These are phyloP conservation scores for Parotia lawesii DNA, from an alignment of 2,113 vertebrate genomes.

Conservation along the genomic window DNA sequence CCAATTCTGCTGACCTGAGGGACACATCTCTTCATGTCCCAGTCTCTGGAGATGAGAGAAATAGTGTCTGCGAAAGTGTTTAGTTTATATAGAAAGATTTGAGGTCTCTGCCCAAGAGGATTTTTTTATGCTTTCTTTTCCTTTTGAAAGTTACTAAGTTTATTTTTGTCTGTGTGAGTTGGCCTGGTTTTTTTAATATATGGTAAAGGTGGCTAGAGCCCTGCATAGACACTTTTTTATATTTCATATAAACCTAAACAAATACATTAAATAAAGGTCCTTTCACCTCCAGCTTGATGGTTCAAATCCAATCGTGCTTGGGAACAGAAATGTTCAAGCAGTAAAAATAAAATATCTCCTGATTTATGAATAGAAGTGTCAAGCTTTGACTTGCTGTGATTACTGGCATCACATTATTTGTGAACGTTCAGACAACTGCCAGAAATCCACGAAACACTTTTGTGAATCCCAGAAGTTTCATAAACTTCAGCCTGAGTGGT, in stretches of 20 bases:
- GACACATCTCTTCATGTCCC: not conserved
- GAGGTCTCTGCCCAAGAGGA: not conserved
- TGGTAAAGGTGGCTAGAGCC: not conserved
- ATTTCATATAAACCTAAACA: conserved; percentile 40
- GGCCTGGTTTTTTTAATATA: conserved; percentile 29
- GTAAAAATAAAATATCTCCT: conserved; percentile 53
- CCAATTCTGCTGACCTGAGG: not conserved
- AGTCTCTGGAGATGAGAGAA: conserved; percentile 4
- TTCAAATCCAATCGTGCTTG: conserved; percentile 48
- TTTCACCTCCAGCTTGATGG: conserved; percentile 54
- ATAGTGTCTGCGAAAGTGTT: not conserved
- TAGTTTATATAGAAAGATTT: not conserved
- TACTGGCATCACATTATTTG: conserved; percentile 53
- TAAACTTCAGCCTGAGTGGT: conserved; percentile 41
- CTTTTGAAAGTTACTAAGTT: conserved; percentile 18
- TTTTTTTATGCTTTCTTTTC: not conserved
- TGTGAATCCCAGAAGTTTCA: conserved; percentile 59
- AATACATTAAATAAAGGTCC: conserved; percentile 42
- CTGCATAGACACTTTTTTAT: conserved; percentile 28
- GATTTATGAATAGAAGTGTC: conserved; percentile 58
- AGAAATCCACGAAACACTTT: conserved; percentile 51
- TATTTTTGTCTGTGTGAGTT: conserved; percentile 35
- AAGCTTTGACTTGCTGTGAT: conserved; percentile 58
- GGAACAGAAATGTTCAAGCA: conserved; percentile 40
- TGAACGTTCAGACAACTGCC: conserved; percentile 51